Evolutionary conservation across 2,888 invertebrate genomes (phyloP).

Genomic region (Quadroppia sp.): DNA sequence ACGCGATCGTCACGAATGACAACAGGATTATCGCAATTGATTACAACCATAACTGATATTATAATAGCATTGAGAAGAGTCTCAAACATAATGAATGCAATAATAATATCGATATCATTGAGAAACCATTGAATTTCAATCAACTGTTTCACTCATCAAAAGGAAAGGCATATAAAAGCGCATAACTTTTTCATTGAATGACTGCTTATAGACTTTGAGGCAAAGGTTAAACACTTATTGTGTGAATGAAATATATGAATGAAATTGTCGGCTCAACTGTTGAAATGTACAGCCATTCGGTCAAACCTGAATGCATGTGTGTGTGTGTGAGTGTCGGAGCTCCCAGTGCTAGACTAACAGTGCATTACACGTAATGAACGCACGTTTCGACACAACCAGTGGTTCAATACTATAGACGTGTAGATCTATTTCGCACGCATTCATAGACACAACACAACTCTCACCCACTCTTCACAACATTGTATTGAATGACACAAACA

Average conservation of each 20-base stretch:
- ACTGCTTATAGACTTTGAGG: neutral
- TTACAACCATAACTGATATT: slow-evolving; percentile 11
- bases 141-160: slow-evolving; percentile 1
- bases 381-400: neutral
- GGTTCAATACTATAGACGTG: neutral
- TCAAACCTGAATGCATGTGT: slow-evolving; percentile 23
- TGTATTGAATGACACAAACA: neutral
- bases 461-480: neutral
- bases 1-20: slow-evolving; percentile 19
- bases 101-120: slow-evolving; percentile 26
- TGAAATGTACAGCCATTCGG: slow-evolving; percentile 10
- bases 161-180: neutral
- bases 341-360: slow-evolving; percentile 4
- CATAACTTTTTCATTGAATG: neutral
- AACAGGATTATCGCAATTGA: slow-evolving; percentile 14
- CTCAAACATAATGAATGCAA: slow-evolving; percentile 30
- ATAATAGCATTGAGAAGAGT: slow-evolving; percentile 25
- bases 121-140: neutral
- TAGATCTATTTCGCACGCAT: slow-evolving; percentile 4
- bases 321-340: too few species aligned
- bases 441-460: neutral
- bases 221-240: slow-evolving; percentile 10
- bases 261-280: neutral
- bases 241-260: neutral
- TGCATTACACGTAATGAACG: slow-evolving; percentile 31